A percentile compares a stretch with the other conserved stretches of the same genome.
These are phyloP conservation scores for Idaea aversata DNA, from an alignment of 2,888 invertebrate genomes.

Conservation along the genomic window DNA sequence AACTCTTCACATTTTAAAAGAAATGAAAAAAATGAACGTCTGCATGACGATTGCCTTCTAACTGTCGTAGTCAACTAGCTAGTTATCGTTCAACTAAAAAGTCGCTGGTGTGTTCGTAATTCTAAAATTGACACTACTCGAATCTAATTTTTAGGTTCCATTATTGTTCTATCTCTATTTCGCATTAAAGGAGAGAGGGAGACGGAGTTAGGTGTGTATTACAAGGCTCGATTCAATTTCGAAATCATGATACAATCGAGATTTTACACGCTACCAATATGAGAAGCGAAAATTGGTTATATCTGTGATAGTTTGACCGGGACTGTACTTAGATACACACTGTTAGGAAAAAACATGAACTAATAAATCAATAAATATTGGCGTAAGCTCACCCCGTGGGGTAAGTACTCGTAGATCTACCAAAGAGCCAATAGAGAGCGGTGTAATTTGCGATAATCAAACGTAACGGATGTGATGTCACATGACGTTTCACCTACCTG, in stretches of 20 bases:
- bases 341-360: slow-evolving; percentile 14
- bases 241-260: slow-evolving; percentile 65
- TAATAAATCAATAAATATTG: too few species aligned
- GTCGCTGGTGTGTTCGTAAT: neutral
- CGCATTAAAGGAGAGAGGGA: slow-evolving; percentile 26
- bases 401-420: too few species aligned
- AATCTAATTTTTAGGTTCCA: slow-evolving; percentile 31
- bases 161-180: slow-evolving; percentile 27
- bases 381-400: slow-evolving; percentile 6
- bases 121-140: slow-evolving; percentile 56
- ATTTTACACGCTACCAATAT: slow-evolving; percentile 72
- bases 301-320: slow-evolving; percentile 54
- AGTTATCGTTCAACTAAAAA: neutral
- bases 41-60: too few species aligned
- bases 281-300: slow-evolving; percentile 71
- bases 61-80: too few species aligned
- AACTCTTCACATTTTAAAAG: too few species aligned
- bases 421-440: too few species aligned
- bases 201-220: slow-evolving; percentile 33
- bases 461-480: too few species aligned
- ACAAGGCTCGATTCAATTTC: slow-evolving; percentile 71
- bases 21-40: too few species aligned
- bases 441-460: too few species aligned
- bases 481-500: too few species aligned
- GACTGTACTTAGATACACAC: slow-evolving; percentile 57